Evolutionary conservation across 2,797 vertebrate genomes (phyloP), one percentile per base, ranked within the genome.

Genomic region (Lepilemur septentrionalis): DNA sequence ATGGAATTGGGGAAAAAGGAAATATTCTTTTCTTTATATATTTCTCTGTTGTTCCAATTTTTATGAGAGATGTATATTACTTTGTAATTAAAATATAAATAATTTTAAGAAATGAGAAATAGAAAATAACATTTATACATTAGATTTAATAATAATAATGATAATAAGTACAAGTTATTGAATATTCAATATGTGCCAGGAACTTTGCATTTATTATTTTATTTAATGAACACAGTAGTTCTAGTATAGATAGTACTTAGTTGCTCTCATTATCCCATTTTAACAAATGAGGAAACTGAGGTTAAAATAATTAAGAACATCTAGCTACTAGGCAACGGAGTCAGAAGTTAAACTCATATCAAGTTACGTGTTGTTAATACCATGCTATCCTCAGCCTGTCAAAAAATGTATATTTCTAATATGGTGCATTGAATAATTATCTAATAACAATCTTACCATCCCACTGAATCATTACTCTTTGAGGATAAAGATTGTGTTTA

Each of bases 81-180:
- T 84, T 65, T 28, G 0, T 72, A 75, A 91, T 93, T 88, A 78
- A 93, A 91, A 94, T 89, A 59, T 13, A 87, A 90, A 43, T 23
- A 76, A 59, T 43, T 82, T 85, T 65, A 73, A 73, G 18, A 35
- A 75, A 32, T 32, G 2, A 30, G 3, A 57, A 91, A 23, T 87
- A 78, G 1, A 63, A 30, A 57, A 89, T 43, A 72, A 67, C 69
- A 83, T 22, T 48, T 73, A 61, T 1, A n/a, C 17, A 41, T 69
- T 80, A 20, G 5, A 55, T 38, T 82, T 13, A 85, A 46, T 81
- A 48, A 73, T 30, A 52, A 84, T 15, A 55, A 79, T 72, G 46
- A 79, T 65, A 65, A 43, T 52, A 73, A 86, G 72, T 69, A 32
- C 25, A 84, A 88, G 4, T 48, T 69, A 69, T 48, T 7, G 5